Evolutionary conservation across 1,140 invertebrate genomes (phyloP), one percentile per base, ranked within the genome.

Genomic region (Eumaeus atala): DNA sequence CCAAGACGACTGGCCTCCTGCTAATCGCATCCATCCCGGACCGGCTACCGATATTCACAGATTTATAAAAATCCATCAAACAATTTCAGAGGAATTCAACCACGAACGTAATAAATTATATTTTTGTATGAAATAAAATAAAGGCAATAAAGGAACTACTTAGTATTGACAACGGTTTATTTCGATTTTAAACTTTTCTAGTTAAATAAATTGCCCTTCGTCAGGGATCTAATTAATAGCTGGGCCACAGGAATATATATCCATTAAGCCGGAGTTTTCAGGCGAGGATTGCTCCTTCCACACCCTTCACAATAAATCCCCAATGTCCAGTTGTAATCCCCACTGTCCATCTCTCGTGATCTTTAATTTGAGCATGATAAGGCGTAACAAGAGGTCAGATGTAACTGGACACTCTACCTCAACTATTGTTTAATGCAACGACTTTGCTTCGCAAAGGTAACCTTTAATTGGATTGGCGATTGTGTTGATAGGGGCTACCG

Each of bases 381-480:
- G 21, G 14, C 1, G 33, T 33, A 34, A 36, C 14, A 21, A 55
- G 35, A 50, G 52, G 10, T 59, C 55, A 53, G 28, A 6, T 40
- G 36, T 50, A 16, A 56, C n/a, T 73, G 72, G 66, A 64, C 16
- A 51, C 48, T 48, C 59, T 49, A 58, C 56, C 51, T 52, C 50
- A 64, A 70, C 70, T 76, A 69, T 81, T 81, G 76, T 77, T 76
- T 83, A 80, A 85, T 84, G 81, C 77, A 83, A 62, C 59, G 58
- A 65, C 58, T 53, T 44, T 21, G 40, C 51, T 67, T 70, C 59
- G 59, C 64, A 68, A 77, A 75, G 74, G 64, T 68, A 68, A 64
- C 61, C 58, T 69, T 76, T 76, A 80, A 82, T 83, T 76, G 74
- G 75, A 83, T 83, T 77, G 78, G 78, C 74, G 74, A 76, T 74